Percentiles rank a stretch among this genome's conserved stretches.
These are phyloP conservation scores for Cydia fagiglandana DNA, from an alignment of 1,140 invertebrate genomes.

Conservation along the genomic window DNA sequence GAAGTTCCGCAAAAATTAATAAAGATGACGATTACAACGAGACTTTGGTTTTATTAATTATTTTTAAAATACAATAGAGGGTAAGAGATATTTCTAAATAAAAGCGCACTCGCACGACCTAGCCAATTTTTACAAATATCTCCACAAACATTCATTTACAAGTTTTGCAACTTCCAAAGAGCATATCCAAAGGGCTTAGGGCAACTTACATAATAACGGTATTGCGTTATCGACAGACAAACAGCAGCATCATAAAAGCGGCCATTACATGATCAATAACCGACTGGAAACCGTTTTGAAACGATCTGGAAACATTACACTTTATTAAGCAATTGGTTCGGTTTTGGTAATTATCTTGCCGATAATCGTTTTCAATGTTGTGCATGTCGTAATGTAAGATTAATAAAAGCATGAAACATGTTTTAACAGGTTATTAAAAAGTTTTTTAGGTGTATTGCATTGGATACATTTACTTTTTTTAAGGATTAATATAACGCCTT, in stretches of 20 bases:
- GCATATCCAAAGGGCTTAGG: neutral
- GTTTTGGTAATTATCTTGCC: neutral
- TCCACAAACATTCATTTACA: neutral
- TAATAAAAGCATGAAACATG: neutral
- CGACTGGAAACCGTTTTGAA: neutral
- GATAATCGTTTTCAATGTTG: slow-evolving; percentile 18
- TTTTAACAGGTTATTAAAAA: neutral
- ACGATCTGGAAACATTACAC: neutral
- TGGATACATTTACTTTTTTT: neutral
- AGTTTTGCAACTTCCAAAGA: neutral
- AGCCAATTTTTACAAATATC: neutral
- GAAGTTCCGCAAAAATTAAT: too few relatives aligned
- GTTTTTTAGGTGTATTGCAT: neutral
- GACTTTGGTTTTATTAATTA: too few relatives aligned
- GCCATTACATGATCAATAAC: slow-evolving; percentile 9
- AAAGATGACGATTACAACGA: too few relatives aligned
- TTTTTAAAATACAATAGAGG: too few relatives aligned
- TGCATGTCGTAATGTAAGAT: neutral
- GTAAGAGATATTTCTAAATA: neutral
- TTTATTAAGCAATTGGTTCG: slow-evolving; percentile 12
- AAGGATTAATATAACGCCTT: neutral
- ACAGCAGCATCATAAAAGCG: neutral
- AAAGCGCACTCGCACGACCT: neutral
- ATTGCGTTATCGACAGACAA: slow-evolving; percentile 13
- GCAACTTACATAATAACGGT: slow-evolving; percentile 7